Conservation (phyloP, 1,140 invertebrate genomes). For the Pararge aegeria region DNA sequence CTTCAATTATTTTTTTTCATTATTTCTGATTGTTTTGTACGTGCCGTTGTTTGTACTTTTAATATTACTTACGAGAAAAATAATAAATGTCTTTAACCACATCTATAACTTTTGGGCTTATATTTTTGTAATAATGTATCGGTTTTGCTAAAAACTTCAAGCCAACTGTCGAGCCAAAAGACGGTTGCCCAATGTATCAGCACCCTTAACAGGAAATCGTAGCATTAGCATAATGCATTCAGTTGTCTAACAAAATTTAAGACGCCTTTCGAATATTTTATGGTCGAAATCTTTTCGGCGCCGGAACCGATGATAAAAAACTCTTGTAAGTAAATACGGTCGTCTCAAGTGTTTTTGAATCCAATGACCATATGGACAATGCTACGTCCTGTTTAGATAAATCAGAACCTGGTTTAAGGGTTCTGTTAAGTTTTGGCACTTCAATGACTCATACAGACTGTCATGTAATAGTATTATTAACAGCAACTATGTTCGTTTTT, state of each 20-base stretch:
- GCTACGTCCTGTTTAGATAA: conserved; percentile 36
- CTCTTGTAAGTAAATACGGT: conserved; percentile 13
- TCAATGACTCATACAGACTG: neutral
- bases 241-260: conserved; percentile 54
- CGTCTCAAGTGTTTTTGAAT: conserved; percentile 30
- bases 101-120: too few species aligned
- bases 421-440: conserved; percentile 6
- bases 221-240: conserved; percentile 68
- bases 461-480: too few species aligned
- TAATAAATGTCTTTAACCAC: too few species aligned
- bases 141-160: too few species aligned
- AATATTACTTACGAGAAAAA: too few species aligned
- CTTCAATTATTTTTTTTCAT: too few species aligned
- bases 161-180: neutral
- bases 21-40: too few species aligned
- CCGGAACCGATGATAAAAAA: conserved; percentile 36
- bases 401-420: neutral
- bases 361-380: conserved; percentile 37
- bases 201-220: conserved; percentile 58
- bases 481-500: too few species aligned
- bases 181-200: conserved; percentile 2
- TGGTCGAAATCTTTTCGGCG: conserved; percentile 37
- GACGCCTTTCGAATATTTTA: conserved; percentile 46
- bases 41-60: too few species aligned
- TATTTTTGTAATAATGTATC: too few species aligned